Evolutionary conservation across 2,797 vertebrate genomes (phyloP).

Genomic region (Acestrorhynchus altus): DNA sequence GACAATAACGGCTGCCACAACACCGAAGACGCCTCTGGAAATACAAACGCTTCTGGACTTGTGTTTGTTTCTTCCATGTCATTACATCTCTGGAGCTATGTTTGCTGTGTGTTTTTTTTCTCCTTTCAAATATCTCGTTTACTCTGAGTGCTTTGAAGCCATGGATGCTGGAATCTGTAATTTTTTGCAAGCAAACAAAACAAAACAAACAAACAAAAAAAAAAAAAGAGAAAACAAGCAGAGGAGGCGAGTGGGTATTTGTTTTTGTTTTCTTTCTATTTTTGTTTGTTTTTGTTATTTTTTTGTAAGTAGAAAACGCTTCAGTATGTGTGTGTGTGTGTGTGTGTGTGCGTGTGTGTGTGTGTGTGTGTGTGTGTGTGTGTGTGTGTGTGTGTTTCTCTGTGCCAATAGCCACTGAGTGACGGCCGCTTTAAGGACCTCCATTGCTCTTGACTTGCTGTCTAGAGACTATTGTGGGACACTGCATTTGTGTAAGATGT

Average conservation of each 20-base stretch:
- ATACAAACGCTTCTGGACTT: constrained; percentile 37
- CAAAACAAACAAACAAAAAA: constrained; percentile 49
- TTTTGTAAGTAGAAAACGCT: constrained; percentile 51
- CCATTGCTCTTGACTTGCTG: constrained; percentile 70
- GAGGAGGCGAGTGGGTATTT: constrained; percentile 40
- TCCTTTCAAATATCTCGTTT: not conserved
- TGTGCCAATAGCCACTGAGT: constrained; percentile 77
- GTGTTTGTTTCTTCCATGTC: constrained; percentile 20
- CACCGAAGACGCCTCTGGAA: constrained; percentile 44
- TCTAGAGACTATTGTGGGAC: constrained; percentile 78
- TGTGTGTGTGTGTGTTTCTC: constrained; percentile 70
- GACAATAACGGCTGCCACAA: constrained; percentile 13
- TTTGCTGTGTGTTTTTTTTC: constrained; percentile 30
- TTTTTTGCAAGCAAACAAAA: constrained; percentile 49
- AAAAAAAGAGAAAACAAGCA: constrained; percentile 25
- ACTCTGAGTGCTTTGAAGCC: constrained; percentile 48
- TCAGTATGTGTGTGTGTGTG: constrained; percentile 52
- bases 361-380: constrained; percentile 68
- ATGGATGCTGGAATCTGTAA: constrained; percentile 44
- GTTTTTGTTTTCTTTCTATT: constrained; percentile 22
- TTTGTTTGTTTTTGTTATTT: not conserved
- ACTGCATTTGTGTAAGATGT: constrained; percentile 72
- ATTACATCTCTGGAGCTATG: constrained; percentile 21
- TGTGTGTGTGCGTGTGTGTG: constrained; percentile 63
- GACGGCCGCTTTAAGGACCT: constrained; percentile 62